Percentiles rank a stretch among this genome's conserved stretches.
These are phyloP conservation scores for Druon quercuslanigerum DNA, from an alignment of 1,140 invertebrate genomes.

Conservation along the genomic window DNA sequence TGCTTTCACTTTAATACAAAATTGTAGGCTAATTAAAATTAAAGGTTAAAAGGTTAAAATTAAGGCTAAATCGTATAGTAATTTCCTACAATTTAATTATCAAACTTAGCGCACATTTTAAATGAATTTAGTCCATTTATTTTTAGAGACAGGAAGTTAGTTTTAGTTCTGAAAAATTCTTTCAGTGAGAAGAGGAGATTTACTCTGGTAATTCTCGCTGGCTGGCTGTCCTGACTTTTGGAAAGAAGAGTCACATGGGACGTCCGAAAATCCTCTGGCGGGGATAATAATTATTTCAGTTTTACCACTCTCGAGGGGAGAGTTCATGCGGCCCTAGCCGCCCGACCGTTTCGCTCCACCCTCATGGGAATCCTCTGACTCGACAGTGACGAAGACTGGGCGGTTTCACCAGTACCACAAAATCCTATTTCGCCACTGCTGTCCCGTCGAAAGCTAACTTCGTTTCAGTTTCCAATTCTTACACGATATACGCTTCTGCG, in stretches of 20 bases:
- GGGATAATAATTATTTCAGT: conserved; percentile 19
- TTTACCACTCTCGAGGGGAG: background rate
- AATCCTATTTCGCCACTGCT: conserved; percentile 23
- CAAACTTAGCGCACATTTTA: too few relatives aligned
- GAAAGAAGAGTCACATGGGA: background rate
- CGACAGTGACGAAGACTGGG: conserved; percentile 27
- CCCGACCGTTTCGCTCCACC: background rate
- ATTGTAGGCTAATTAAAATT: too few relatives aligned
- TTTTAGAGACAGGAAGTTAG: too few relatives aligned
- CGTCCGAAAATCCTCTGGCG: background rate
- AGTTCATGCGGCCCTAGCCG: background rate
- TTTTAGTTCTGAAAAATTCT: too few relatives aligned
- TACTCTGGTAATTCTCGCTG: background rate
- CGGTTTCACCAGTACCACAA: conserved; percentile 23
- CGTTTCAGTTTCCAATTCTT: conserved; percentile 27
- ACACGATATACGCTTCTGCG: conserved; percentile 6
- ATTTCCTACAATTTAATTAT: too few relatives aligned
- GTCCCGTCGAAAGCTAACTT: conserved; percentile 25
- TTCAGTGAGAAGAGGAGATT: too few relatives aligned
- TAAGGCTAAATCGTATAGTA: too few relatives aligned
- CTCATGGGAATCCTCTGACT: background rate
- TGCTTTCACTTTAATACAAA: too few relatives aligned
- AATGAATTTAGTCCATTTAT: too few relatives aligned
- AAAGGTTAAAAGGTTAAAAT: too few relatives aligned
- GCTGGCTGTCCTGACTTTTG: background rate